Base-by-base conservation (phyloP, 2,797 vertebrate species). In the Parotocinclus haroldoi region DNA sequence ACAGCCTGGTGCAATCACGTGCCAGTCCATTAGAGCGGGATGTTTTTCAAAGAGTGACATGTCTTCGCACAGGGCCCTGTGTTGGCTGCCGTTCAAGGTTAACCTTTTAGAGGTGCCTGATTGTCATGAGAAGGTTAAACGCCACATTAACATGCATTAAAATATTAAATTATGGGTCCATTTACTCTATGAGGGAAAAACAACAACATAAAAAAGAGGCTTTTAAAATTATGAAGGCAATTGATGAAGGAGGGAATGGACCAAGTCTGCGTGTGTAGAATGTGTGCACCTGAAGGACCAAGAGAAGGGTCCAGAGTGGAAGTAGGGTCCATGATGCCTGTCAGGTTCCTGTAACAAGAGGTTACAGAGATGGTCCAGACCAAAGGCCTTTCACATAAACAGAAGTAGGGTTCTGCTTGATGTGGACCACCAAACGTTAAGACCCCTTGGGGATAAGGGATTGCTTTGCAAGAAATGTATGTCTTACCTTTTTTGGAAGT, bases 1-100 rank as follows among this genome's bases (percentile, higher is more conserved):
- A 82, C 88, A 87, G 87, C 87, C 72, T 87, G 86, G 87, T 88
- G 88, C 91, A 91, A 93, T 93, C 90, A 93, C 88, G 89, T 91
- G 89, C 90, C 89, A 90, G 92, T 95, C 93, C 92, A 94, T 96
- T 94, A 95, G 87, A 87, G 71, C 76, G n/a, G 89, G 89, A 90
- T 89, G 86, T 92, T 94, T 93, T 89, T 85, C 85, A 87, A 85
- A 89, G 89, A 93, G 86, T 92, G 92, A 92, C 90, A 90, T 82
- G 85, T 91, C 89, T 90, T 92, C 91, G 83, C 88, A 88, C 90
- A 89, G 90, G 86, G 89, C 84, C 27, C 82, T 78, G 88, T 85
- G 79, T 89, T 89, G 91, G 89, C 93, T 86, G 79, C 80, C 84
- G 85, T 90, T 92, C 89, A 93, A 92, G 92, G 89, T 93, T 93